Evolutionary conservation across 1,140 invertebrate genomes (phyloP).

Genomic region (Sipha flava): DNA sequence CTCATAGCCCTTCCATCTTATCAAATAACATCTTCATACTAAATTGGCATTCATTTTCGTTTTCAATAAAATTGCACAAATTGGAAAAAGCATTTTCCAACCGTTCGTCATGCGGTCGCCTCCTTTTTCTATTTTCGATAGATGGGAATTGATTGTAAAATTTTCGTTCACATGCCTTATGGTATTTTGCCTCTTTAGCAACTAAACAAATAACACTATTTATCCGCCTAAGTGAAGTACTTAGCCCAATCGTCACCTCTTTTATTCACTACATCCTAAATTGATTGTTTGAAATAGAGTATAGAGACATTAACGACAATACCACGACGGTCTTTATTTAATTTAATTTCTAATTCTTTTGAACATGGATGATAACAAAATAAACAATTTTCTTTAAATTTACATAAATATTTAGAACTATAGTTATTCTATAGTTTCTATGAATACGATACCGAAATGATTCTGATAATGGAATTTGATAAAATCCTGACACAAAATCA

Average conservation of each 20-base stretch:
- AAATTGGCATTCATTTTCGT: not conserved
- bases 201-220: not conserved
- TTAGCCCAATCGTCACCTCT: not conserved
- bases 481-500: no score
- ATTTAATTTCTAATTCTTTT: not conserved
- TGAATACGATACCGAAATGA: no score
- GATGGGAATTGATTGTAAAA: no score
- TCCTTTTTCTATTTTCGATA: not conserved
- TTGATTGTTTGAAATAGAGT: not conserved
- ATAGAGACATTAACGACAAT: not conserved
- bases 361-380: not conserved
- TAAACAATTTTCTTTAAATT: slow-evolving; percentile 4
- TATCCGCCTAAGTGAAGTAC: not conserved
- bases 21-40: not conserved
- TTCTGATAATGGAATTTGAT: no score
- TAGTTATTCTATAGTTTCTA: no score
- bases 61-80: not conserved
- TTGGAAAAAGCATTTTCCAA: not conserved
- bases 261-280: not conserved
- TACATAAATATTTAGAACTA: not conserved
- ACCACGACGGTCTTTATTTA: not conserved
- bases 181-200: not conserved
- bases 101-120: not conserved
- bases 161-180: not conserved
- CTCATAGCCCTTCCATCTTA: not conserved